Evolutionary conservation across 2,888 invertebrate genomes (phyloP).

Genomic region (Osmoderma eremita): DNA sequence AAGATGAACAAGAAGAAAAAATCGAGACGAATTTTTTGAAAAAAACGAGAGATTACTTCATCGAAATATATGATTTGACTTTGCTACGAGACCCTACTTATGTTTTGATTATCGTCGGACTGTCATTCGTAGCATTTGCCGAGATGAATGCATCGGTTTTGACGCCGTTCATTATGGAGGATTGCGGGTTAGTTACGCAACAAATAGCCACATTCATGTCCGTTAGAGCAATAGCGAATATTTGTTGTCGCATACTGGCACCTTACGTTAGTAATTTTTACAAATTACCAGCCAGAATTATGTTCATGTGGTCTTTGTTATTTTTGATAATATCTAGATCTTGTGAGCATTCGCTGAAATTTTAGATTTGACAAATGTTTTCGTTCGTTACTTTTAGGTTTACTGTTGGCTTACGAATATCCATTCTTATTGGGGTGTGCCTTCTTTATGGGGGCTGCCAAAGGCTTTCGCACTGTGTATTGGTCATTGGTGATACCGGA

Average conservation of each 20-base stretch:
- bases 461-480: slow-evolving; percentile 76
- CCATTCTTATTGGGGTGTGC: slow-evolving; percentile 64
- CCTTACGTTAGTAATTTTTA: slow-evolving; percentile 75
- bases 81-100: slow-evolving; percentile 74
- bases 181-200: slow-evolving; percentile 69
- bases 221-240: slow-evolving; percentile 66
- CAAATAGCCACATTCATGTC: slow-evolving; percentile 74
- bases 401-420: slow-evolving; percentile 60
- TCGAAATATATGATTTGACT: slow-evolving; percentile 72
- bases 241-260: slow-evolving; percentile 71
- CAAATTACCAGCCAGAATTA: slow-evolving; percentile 69
- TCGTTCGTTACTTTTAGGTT: slow-evolving; percentile 56
- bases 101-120: slow-evolving; percentile 73
- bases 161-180: slow-evolving; percentile 74
- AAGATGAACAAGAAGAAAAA: slow-evolving; percentile 14
- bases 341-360: slow-evolving; percentile 66
- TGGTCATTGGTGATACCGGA: slow-evolving; percentile 75
- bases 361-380: slow-evolving; percentile 4
- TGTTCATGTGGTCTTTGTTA: slow-evolving; percentile 72
- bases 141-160: slow-evolving; percentile 76
- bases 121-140: slow-evolving; percentile 74
- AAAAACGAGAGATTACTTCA: slow-evolving; percentile 58
- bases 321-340: slow-evolving; percentile 70
- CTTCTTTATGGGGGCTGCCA: slow-evolving; percentile 71
- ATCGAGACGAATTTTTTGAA: no score